Evolutionary conservation across 2,888 invertebrate genomes (phyloP).

Genomic region (Phyto melanocephala): DNA sequence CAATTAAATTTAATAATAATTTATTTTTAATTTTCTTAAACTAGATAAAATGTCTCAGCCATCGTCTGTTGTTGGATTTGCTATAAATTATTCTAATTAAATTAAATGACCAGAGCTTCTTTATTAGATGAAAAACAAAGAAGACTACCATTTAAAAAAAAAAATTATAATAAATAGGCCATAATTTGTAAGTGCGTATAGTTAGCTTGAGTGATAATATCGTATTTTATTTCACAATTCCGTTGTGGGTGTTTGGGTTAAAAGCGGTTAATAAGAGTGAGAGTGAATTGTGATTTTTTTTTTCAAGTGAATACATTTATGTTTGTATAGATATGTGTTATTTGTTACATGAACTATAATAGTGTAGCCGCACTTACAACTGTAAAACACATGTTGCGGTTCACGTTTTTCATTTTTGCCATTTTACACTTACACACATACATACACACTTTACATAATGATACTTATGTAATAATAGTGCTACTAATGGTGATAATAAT

Average conservation of each 20-base stretch:
- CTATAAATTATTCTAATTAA: constrained; percentile 66
- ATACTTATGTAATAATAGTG: not conserved
- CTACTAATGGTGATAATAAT: not conserved
- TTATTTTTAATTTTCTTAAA: not conserved
- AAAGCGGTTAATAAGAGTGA: not conserved
- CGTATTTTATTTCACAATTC: not conserved
- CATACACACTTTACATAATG: not conserved
- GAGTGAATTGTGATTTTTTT: not conserved
- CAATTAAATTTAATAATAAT: constrained; percentile 7
- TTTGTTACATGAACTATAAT: not conserved
- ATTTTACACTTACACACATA: too few relatives aligned
- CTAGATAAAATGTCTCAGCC: not conserved
- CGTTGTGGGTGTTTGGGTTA: not conserved
- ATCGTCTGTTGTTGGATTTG: constrained; percentile 14
- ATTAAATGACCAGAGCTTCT: constrained; percentile 52
- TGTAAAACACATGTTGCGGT: constrained; percentile 48
- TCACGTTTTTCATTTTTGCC: constrained; percentile 1
- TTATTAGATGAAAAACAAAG: not conserved
- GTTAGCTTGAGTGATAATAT: not conserved
- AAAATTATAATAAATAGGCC: not conserved
- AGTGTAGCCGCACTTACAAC: constrained; percentile 13
- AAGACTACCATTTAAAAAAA: not conserved
- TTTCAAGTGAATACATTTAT: not conserved
- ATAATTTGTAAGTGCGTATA: not conserved
- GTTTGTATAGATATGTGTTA: not conserved